Percentiles rank a stretch among this genome's conserved stretches.
These are phyloP conservation scores for Gobiocypris rarus DNA, from an alignment of 2,113 vertebrate genomes.

Conservation along the genomic window DNA sequence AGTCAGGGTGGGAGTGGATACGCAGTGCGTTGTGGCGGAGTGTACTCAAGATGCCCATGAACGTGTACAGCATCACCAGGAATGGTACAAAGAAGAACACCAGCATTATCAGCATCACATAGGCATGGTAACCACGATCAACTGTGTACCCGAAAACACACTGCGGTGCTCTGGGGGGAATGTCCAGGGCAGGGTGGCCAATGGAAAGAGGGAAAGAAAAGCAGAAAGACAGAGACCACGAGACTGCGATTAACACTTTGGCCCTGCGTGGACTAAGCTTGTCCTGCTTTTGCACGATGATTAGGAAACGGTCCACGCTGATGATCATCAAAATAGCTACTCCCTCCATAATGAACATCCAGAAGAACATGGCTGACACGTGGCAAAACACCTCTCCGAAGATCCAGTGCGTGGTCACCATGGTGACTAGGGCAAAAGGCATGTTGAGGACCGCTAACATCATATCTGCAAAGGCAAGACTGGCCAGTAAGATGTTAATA, in stretches of 20 bases:
- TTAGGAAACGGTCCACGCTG: conserved; percentile 96
- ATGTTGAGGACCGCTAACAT: conserved; percentile 94
- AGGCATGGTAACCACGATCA: conserved; percentile 84
- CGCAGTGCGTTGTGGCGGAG: conserved; percentile 94
- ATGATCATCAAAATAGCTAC: conserved; percentile 95
- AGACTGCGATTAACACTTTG: conserved; percentile 88
- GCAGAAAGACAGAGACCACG: conserved; percentile 87
- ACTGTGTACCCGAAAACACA: conserved; percentile 92
- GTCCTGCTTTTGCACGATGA: conserved; percentile 97
- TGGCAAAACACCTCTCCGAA: conserved; percentile 92
- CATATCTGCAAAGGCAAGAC: conserved; percentile 95
- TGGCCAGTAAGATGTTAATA: conserved; percentile 97
- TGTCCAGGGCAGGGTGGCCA: conserved; percentile 86
- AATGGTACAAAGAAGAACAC: conserved; percentile 95
- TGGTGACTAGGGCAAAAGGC: conserved; percentile 92
- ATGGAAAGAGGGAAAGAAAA: conserved; percentile 89
- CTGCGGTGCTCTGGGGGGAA: conserved; percentile 91
- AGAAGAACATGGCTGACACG: conserved; percentile 95
- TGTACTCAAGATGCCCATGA: conserved; percentile 94
- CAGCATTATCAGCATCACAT: conserved; percentile 86
- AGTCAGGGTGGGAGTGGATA: conserved; percentile 93
- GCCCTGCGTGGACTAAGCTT: conserved; percentile 92
- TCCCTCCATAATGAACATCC: conserved; percentile 94
- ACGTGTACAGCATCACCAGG: conserved; percentile 91
- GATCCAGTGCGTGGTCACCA: conserved; percentile 89